Percentiles rank a stretch among this genome's conserved stretches.
Conservation (phyloP, 1,140 invertebrate species). For the Battus philenor region DNA sequence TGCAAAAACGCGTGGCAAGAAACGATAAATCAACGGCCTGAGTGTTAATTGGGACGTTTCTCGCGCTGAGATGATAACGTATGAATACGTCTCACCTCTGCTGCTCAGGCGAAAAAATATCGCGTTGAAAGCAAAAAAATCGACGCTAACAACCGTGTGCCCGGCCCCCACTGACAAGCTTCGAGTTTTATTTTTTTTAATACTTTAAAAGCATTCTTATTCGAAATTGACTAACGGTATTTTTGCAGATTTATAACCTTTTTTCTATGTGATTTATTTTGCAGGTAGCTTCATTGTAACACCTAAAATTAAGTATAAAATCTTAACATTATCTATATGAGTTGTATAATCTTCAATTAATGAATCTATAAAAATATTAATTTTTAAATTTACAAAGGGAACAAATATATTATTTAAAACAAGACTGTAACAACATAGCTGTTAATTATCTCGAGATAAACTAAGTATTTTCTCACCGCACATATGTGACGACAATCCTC, state of each 20-base stretch:
- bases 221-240: no score
- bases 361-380: no score
- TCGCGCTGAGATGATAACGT: constrained; percentile 42
- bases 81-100: constrained; percentile 19
- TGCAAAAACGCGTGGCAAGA: constrained; percentile 42
- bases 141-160: constrained; percentile 16
- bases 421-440: no score
- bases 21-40: constrained; percentile 48
- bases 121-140: constrained; percentile 20
- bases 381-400: no score
- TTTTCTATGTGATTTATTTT: no score
- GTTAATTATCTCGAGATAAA: no score
- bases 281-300: no score
- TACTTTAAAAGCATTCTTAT: constrained; percentile 6
- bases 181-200: constrained; percentile 9
- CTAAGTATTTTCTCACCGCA: constrained; percentile 33
- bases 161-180: constrained; percentile 18
- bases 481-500: constrained; percentile 65
- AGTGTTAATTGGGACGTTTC: constrained; percentile 67
- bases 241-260: no score
- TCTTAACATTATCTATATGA: no score
- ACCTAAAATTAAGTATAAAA: no score
- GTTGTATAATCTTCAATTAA: no score
- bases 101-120: constrained; percentile 21
- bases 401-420: no score